Conservation (phyloP, 2,888 invertebrate genomes). For the Chaetoderma sp. region DNA sequence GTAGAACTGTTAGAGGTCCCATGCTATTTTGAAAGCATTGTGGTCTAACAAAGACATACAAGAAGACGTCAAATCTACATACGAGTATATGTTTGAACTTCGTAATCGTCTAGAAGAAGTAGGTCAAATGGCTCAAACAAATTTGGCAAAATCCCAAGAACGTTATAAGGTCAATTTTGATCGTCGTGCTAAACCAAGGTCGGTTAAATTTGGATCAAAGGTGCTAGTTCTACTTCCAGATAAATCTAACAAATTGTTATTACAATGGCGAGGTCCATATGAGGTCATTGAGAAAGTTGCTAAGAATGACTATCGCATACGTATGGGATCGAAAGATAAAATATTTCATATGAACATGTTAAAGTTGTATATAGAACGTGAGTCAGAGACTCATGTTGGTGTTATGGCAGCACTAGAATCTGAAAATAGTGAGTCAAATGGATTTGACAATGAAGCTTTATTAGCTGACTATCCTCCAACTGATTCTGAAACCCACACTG, state of each 20-base stretch:
- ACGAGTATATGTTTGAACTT: constrained; percentile 27
- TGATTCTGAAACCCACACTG: not conserved
- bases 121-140: constrained; percentile 26
- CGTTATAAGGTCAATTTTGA: constrained; percentile 33
- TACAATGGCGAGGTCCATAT: constrained; percentile 36
- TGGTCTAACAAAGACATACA: constrained; percentile 22
- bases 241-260: constrained; percentile 28
- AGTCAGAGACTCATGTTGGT: not conserved
- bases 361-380: constrained; percentile 20
- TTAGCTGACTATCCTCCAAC: too few relatives aligned
- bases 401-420: too few relatives aligned
- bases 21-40: too few relatives aligned
- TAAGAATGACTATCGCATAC: constrained; percentile 17
- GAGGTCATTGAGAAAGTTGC: constrained; percentile 15
- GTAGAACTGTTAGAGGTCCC: too few relatives aligned
- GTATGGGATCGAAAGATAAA: constrained; percentile 20
- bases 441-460: too few relatives aligned
- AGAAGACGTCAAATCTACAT: constrained; percentile 17
- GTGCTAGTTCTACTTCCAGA: constrained; percentile 38
- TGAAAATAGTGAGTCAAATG: too few relatives aligned
- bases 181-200: constrained; percentile 19
- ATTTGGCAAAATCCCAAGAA: constrained; percentile 8
- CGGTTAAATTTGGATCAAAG: constrained; percentile 30
- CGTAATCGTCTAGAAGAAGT: too few relatives aligned
- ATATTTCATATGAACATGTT: constrained; percentile 28